These are phyloP conservation scores for Ceramica pisi DNA, from an alignment of 2,888 invertebrate genomes.

Conservation along the genomic window DNA sequence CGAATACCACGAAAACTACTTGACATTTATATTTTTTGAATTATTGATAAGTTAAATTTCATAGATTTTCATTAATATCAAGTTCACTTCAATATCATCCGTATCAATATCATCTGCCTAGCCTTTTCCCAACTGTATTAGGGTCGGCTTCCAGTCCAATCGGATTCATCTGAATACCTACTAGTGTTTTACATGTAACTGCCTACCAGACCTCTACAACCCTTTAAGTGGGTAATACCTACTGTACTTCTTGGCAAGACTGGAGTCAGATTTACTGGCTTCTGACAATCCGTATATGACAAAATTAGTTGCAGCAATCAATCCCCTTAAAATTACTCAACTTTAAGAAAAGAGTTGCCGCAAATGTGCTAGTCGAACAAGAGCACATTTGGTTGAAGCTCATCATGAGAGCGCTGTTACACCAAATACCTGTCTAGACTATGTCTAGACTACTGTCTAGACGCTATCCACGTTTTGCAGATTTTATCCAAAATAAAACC, in stretches of 20 bases:
- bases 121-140: no score
- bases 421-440: constrained; percentile 90
- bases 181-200: no score
- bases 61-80: not conserved
- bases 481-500: constrained; percentile 72
- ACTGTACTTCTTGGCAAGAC: no score
- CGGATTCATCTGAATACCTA: no score
- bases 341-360: constrained; percentile 55
- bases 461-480: constrained; percentile 84
- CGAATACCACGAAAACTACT: constrained; percentile 4
- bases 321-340: not conserved
- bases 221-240: no score
- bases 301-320: not conserved
- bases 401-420: constrained; percentile 82
- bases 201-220: no score
- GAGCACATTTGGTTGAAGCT: constrained; percentile 80
- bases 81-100: not conserved
- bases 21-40: not conserved
- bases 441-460: constrained; percentile 88
- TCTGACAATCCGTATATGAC: no score
- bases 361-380: constrained; percentile 72
- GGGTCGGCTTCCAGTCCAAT: no score
- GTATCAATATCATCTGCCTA: no score
- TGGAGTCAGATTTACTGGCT: no score
- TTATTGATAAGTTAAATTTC: not conserved